phyloP scores from a whole-genome alignment of 1,140 invertebrate species.

The Microplitis mediator region DNA sequence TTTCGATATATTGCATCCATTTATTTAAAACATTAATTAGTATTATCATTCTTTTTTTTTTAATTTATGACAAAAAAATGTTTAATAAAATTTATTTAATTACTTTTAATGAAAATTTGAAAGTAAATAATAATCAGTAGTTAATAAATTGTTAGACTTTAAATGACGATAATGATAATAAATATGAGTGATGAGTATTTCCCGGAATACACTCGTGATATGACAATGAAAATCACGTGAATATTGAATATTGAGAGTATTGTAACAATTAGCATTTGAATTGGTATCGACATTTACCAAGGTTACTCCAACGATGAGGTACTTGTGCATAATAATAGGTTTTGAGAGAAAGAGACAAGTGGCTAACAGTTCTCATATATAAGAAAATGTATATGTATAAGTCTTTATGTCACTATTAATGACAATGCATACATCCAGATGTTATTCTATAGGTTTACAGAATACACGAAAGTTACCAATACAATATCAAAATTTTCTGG shows the following conservation, averaged over 20 bases:
- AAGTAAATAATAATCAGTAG: no score
- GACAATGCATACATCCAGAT: not conserved
- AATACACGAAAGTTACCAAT: no score
- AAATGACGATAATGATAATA: not conserved
- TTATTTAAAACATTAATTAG: not conserved
- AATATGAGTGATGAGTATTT: not conserved
- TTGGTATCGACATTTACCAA: conserved; percentile 9
- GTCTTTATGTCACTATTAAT: conserved; percentile 2
- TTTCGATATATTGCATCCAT: not conserved
- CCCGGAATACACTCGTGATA: not conserved
- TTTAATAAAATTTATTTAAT: no score
- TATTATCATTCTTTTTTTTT: not conserved
- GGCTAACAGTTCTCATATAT: conserved; percentile 10
- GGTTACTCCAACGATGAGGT: not conserved
- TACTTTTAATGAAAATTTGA: no score
- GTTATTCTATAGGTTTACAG: not conserved
- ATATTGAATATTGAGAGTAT: not conserved
- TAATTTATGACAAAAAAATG: not conserved
- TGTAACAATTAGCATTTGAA: conserved; percentile 21
- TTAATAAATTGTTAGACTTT: no score
- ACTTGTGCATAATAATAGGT: conserved; percentile 21
- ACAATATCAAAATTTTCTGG: no score
- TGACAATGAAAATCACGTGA: conserved; percentile 4
- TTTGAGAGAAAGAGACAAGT: conserved; percentile 12
- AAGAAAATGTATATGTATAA: not conserved